Conservation (phyloP, 2,888 invertebrate species). For the Keiferia lycopersicella region DNA sequence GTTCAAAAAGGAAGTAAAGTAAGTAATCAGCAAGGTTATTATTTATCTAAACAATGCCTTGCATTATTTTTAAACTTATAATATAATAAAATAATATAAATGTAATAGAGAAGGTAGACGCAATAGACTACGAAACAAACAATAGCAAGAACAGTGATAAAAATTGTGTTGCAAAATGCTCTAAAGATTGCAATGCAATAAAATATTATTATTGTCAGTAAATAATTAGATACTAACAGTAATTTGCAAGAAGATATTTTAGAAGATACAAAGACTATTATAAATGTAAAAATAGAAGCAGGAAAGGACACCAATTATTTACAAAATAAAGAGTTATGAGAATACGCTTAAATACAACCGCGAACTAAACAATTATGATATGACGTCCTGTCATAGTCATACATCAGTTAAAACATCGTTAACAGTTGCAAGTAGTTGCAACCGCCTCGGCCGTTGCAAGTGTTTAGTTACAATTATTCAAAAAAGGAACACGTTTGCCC, state of each 20-base stretch:
- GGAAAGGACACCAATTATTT: no score
- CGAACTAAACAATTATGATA: not conserved
- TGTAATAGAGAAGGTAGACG: not conserved
- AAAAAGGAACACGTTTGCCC: conserved; percentile 15
- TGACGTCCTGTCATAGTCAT: conserved; percentile 1
- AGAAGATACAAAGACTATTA: no score
- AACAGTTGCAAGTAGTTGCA: not conserved
- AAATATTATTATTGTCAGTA: no score
- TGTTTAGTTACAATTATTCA: conserved; percentile 24
- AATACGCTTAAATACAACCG: no score
- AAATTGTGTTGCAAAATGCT: not conserved
- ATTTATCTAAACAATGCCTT: not conserved
- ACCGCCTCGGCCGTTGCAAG: conserved; percentile 20
- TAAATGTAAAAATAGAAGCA: no score
- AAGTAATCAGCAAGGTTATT: not conserved
- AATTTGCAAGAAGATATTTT: no score
- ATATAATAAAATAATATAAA: not conserved
- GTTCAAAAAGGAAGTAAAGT: not conserved
- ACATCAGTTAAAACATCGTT: not conserved
- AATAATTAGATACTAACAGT: no score
- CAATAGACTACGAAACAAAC: not conserved
- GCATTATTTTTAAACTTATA: no score
- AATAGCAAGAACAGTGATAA: not conserved
- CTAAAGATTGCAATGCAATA: no score
- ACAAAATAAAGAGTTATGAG: no score